A percentile compares a stretch with the other conserved stretches of the same genome.
phyloP scores from a whole-genome alignment of 2,888 invertebrate species.

The Drosophila suboccidentalis region DNA sequence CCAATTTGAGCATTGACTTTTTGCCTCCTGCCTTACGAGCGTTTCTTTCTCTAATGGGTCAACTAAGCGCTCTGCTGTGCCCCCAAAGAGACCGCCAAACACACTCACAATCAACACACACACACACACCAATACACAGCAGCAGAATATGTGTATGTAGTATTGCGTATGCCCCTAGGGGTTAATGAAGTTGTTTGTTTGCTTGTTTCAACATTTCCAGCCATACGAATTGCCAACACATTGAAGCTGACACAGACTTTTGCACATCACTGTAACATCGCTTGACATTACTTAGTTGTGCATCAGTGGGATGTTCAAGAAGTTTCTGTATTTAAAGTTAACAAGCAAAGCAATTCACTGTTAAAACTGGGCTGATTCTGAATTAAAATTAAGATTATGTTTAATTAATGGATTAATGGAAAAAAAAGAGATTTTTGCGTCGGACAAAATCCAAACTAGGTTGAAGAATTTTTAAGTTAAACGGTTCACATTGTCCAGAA shows the following conservation, averaged over 20 bases:
- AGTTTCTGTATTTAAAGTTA: conserved; percentile 1
- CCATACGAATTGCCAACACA: conserved; percentile 24
- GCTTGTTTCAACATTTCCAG: conserved; percentile 48
- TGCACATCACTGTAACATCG: not conserved
- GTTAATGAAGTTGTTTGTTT: conserved; percentile 79
- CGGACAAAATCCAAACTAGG: no score
- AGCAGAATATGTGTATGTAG: conserved; percentile 32
- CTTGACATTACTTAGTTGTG: conserved; percentile 4
- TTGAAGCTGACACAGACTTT: conserved; percentile 27
- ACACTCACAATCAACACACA: conserved; percentile 26
- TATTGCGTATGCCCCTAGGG: conserved; percentile 61
- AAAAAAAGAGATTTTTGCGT: no score
- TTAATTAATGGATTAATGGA: no score
- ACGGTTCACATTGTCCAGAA: no score
- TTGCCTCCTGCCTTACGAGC: conserved; percentile 64
- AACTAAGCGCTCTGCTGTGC: conserved; percentile 58
- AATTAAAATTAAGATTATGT: no score
- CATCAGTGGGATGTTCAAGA: not conserved
- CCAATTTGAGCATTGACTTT: conserved; percentile 71
- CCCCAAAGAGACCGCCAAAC: conserved; percentile 28
- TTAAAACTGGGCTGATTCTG: no score
- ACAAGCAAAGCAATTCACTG: not conserved
- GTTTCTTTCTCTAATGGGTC: conserved; percentile 69
- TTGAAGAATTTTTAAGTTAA: no score
- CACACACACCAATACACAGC: conserved; percentile 16